A percentile compares a stretch with the other conserved stretches of the same genome.
phyloP scores from a whole-genome alignment of 1,140 invertebrate genomes.

The Neodiprion lecontei region DNA sequence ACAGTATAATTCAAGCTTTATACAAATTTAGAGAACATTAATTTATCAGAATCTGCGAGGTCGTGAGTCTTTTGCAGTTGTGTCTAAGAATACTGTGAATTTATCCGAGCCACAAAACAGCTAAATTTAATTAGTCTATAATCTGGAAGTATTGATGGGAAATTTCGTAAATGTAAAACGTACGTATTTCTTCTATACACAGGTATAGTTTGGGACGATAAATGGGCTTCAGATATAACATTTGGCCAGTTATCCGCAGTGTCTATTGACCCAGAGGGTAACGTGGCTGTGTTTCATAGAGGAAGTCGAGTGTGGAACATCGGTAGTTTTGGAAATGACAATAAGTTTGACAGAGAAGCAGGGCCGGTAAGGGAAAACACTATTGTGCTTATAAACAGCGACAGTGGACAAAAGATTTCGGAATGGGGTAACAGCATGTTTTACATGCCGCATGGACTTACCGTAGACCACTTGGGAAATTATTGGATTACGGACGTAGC shows the following conservation, averaged over 20 bases:
- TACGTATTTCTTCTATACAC: conserved; percentile 21
- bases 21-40: background rate
- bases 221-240: conserved; percentile 65
- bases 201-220: conserved; percentile 52
- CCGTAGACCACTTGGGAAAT: conserved; percentile 82
- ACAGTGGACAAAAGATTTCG: conserved; percentile 73
- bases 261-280: conserved; percentile 74
- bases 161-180: background rate
- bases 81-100: background rate
- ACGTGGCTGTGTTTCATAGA: conserved; percentile 86
- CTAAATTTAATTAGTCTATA: background rate
- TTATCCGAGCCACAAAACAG: background rate
- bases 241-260: conserved; percentile 85
- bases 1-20: background rate
- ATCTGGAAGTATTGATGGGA: background rate
- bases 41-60: background rate
- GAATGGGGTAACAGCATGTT: conserved; percentile 87
- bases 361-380: conserved; percentile 78
- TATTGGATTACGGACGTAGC: conserved; percentile 93
- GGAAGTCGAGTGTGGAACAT: conserved; percentile 75
- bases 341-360: conserved; percentile 67
- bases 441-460: conserved; percentile 93
- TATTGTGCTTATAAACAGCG: conserved; percentile 75
- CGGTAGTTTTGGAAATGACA: conserved; percentile 68
- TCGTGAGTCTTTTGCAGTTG: background rate